Evolutionary conservation across 2,113 vertebrate genomes (phyloP).

Genomic region (Chaetodon trifascialis): DNA sequence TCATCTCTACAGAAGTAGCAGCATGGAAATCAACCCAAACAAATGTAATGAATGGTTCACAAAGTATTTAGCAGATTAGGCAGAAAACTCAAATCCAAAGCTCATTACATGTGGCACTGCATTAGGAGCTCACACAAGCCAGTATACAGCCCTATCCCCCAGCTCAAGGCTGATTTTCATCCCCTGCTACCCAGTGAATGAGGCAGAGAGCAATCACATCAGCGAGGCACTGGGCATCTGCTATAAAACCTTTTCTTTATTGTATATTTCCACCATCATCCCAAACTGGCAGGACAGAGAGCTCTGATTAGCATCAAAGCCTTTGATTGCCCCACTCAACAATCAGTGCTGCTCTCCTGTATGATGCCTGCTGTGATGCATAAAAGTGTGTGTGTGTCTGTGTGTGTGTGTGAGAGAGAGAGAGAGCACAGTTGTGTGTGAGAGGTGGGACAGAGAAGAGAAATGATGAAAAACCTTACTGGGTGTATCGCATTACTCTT

Average conservation of each 20-base stretch:
- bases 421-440: neutral
- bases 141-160: conserved; percentile 27
- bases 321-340: conserved; percentile 83
- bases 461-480: conserved; percentile 14
- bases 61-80: conserved; percentile 74
- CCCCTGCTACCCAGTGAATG: conserved; percentile 55
- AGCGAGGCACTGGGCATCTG: conserved; percentile 59
- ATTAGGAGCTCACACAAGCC: conserved; percentile 56
- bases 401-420: conserved; percentile 1
- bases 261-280: conserved; percentile 71
- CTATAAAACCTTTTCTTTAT: conserved; percentile 70
- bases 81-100: conserved; percentile 68
- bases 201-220: conserved; percentile 74
- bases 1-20: conserved; percentile 56
- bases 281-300: conserved; percentile 69
- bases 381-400: neutral
- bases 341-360: conserved; percentile 73
- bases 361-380: conserved; percentile 54
- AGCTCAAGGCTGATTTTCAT: conserved; percentile 64
- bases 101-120: conserved; percentile 72
- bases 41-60: conserved; percentile 72
- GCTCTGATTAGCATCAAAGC: conserved; percentile 82
- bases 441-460: neutral
- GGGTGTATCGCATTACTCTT: conserved; percentile 2
- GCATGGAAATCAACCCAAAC: conserved; percentile 67